A percentile compares a stretch with the other conserved stretches of the same genome.
These are phyloP conservation scores for Danio jaintianensis DNA, from an alignment of 2,797 vertebrate species.

Conservation along the genomic window DNA sequence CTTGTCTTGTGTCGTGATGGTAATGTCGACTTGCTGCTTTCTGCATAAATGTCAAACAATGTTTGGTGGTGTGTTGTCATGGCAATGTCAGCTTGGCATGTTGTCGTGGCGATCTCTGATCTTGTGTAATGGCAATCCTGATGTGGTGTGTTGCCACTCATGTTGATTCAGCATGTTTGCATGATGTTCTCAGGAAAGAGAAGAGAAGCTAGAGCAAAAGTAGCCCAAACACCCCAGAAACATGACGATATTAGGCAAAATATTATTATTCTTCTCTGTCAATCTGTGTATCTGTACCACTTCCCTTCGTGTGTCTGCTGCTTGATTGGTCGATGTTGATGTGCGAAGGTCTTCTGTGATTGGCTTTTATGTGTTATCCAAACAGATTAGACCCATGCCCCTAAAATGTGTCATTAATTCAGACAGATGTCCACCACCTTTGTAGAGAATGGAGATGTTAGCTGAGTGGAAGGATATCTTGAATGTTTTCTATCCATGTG, in stretches of 20 bases:
- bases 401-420: slow-evolving; percentile 69
- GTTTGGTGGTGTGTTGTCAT: slow-evolving; percentile 47
- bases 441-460: slow-evolving; percentile 65
- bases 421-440: slow-evolving; percentile 68
- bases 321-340: slow-evolving; percentile 70
- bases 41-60: slow-evolving; percentile 52
- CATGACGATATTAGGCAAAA: slow-evolving; percentile 64
- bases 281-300: slow-evolving; percentile 75
- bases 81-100: slow-evolving; percentile 58
- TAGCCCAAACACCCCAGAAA: slow-evolving; percentile 63
- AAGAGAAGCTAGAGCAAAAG: slow-evolving; percentile 55
- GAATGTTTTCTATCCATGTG: slow-evolving; percentile 57
- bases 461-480: slow-evolving; percentile 47
- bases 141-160: slow-evolving; percentile 71
- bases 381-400: slow-evolving; percentile 64
- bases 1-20: slow-evolving; percentile 65
- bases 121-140: slow-evolving; percentile 54
- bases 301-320: slow-evolving; percentile 69
- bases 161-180: slow-evolving; percentile 51
- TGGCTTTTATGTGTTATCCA: slow-evolving; percentile 68
- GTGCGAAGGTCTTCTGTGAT: slow-evolving; percentile 71
- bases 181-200: slow-evolving; percentile 71
- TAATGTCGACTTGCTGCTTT: slow-evolving; percentile 19
- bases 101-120: slow-evolving; percentile 43
- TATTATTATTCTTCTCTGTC: slow-evolving; percentile 66